These are phyloP conservation scores for Platanista minor DNA, from an alignment of 2,113 vertebrate species.

Conservation along the genomic window DNA sequence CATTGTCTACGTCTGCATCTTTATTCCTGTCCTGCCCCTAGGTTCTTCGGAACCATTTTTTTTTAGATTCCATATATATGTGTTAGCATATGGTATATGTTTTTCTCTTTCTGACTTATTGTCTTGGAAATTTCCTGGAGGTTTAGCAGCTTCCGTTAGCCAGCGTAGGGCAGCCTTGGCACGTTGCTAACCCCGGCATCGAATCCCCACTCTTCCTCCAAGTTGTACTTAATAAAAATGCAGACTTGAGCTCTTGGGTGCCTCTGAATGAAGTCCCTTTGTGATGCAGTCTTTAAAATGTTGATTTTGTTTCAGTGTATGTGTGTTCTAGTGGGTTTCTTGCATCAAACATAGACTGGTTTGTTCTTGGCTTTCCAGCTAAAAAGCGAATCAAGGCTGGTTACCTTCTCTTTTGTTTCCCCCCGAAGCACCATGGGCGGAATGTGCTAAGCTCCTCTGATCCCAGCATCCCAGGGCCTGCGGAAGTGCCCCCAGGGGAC, in stretches of 20 bases:
- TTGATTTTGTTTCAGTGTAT: not conserved
- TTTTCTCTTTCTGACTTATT: not conserved
- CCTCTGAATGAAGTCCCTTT: not conserved
- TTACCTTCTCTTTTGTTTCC: not conserved
- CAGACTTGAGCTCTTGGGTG: not conserved
- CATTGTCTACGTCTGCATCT: no score
- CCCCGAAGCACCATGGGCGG: not conserved
- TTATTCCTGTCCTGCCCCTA: no score
- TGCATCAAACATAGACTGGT: not conserved
- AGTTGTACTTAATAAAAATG: not conserved
- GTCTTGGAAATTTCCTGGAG: not conserved
- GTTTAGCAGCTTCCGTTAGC: not conserved
- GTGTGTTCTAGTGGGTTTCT: not conserved
- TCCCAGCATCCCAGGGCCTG: not conserved
- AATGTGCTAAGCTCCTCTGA: not conserved
- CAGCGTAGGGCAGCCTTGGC: not conserved
- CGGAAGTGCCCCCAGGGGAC: accelerated
- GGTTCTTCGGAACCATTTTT: no score
- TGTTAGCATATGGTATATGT: no score
- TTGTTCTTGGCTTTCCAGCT: not conserved
- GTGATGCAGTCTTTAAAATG: not conserved
- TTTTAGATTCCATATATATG: no score
- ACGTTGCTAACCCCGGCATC: not conserved
- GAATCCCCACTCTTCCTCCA: not conserved
- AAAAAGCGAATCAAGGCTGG: not conserved